phyloP scores from a whole-genome alignment of 1,140 invertebrate species.

The Conopomorpha cramerella region DNA sequence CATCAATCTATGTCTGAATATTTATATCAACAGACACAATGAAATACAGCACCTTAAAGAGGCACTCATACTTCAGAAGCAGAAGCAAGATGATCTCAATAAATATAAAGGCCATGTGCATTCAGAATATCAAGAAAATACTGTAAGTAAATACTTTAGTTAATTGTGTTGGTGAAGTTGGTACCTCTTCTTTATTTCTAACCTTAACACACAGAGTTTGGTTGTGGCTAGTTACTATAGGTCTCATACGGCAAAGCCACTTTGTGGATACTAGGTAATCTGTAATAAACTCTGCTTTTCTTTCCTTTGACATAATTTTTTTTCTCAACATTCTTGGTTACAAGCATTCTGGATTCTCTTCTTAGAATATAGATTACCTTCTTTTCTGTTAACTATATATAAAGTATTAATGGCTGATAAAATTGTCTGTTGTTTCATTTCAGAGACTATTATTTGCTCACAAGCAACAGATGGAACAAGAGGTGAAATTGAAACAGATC shows the following conservation, averaged over 20 bases:
- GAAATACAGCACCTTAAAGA: conserved; percentile 47
- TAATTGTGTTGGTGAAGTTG: conserved; percentile 4
- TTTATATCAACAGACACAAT: conserved; percentile 34
- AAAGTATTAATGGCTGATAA: too few species aligned
- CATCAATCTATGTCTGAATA: background rate
- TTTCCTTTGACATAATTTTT: too few species aligned
- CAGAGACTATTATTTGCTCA: conserved; percentile 62
- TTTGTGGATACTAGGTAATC: too few species aligned
- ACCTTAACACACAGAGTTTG: too few species aligned
- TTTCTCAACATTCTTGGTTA: too few species aligned
- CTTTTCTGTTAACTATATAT: too few species aligned
- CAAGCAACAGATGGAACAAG: conserved; percentile 65
- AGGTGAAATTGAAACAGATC: conserved; percentile 62
- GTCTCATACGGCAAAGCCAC: too few species aligned
- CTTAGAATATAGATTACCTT: too few species aligned
- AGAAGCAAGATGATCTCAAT: conserved; percentile 50
- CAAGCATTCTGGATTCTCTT: too few species aligned
- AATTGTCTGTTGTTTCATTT: conserved; percentile 10
- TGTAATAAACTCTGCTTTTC: too few species aligned
- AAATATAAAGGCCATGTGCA: conserved; percentile 59
- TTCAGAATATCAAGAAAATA: conserved; percentile 62
- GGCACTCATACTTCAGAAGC: conserved; percentile 29
- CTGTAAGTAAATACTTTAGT: conserved; percentile 28
- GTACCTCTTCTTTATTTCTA: too few species aligned
- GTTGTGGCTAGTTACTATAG: too few species aligned